Evolutionary conservation across 2,113 vertebrate genomes (phyloP).

Genomic region (Stictonetta naevosa): DNA sequence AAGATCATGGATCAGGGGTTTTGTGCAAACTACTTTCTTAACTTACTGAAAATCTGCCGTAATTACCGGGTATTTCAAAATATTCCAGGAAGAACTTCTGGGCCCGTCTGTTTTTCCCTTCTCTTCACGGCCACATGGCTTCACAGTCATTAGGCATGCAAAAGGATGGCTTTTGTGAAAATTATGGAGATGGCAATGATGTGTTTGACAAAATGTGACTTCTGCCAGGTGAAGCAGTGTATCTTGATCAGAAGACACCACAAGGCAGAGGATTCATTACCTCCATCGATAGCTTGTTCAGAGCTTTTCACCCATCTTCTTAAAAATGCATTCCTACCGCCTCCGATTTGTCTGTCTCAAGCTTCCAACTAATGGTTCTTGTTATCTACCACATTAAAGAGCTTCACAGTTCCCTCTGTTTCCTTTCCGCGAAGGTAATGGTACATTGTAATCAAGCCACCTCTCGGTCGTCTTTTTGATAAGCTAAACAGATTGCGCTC

Average conservation of each 20-base stretch:
- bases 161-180: neutral
- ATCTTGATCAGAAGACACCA: neutral
- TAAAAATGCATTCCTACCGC: neutral
- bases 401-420: neutral
- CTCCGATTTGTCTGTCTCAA: neutral
- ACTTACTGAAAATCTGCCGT: neutral
- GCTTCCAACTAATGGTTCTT: neutral
- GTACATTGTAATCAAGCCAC: neutral
- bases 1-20: neutral
- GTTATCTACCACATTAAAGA: neutral
- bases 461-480: neutral
- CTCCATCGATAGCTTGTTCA: neutral
- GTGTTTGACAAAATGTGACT: neutral
- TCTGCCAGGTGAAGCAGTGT: neutral
- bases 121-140: neutral
- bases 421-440: neutral
- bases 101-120: neutral
- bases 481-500: neutral
- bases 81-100: neutral
- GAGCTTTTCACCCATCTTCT: neutral
- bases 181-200: neutral
- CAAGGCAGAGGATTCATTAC: neutral
- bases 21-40: neutral
- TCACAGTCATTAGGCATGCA: neutral
- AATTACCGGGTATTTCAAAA: slow-evolving; percentile 6